Percentiles rank a stretch among this genome's conserved stretches.
phyloP scores from a whole-genome alignment of 2,113 vertebrate genomes.

The Pandion haliaetus region DNA sequence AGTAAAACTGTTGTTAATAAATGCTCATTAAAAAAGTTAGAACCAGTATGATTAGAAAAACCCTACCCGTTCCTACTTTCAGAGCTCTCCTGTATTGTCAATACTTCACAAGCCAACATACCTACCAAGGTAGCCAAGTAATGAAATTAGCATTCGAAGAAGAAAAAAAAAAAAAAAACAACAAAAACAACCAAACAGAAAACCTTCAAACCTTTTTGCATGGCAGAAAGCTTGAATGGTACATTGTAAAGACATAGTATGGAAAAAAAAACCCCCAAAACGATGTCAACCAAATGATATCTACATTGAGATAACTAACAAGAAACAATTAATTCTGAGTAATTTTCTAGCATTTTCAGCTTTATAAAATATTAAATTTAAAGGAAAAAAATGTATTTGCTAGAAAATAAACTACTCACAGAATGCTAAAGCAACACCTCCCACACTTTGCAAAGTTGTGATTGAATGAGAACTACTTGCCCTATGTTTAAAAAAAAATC shows the following conservation, averaged over 20 bases:
- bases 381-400: background rate
- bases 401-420: background rate
- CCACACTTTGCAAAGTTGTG: background rate
- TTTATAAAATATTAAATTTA: background rate
- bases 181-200: too few relatives aligned
- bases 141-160: background rate
- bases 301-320: background rate
- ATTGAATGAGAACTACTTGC: background rate
- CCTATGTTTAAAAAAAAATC: background rate
- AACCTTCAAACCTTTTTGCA: background rate
- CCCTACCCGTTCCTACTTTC: background rate
- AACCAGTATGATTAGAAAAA: background rate
- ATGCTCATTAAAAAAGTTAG: background rate
- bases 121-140: background rate
- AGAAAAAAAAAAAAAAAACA: background rate
- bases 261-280: background rate
- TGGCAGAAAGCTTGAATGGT: background rate
- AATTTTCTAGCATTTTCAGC: background rate
- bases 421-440: background rate
- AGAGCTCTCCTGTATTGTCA: background rate
- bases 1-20: background rate
- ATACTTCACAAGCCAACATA: background rate
- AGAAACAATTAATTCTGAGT: background rate
- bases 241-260: background rate
- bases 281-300: background rate